A percentile compares a stretch with the other conserved stretches of the same genome.
Conservation (phyloP, 1,140 invertebrate genomes). For the Diorhabda elongata region DNA sequence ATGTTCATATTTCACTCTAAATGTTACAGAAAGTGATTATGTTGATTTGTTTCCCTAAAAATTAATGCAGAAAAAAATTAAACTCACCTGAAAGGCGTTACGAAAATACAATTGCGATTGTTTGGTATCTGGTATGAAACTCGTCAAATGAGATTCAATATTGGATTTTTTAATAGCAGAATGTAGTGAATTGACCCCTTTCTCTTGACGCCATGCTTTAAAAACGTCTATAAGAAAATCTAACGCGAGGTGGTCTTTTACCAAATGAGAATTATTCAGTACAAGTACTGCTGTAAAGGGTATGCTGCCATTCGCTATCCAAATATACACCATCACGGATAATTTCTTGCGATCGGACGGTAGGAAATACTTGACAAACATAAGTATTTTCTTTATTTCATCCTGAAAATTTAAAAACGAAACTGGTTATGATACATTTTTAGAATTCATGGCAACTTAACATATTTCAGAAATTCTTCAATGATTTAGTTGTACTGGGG, state of each 20-base stretch:
- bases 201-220: slow-evolving; percentile 85
- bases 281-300: slow-evolving; percentile 79
- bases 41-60: too few relatives aligned
- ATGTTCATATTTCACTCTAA: too few relatives aligned
- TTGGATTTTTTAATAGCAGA: slow-evolving; percentile 83
- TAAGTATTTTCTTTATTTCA: slow-evolving; percentile 93
- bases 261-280: slow-evolving; percentile 84
- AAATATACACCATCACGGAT: slow-evolving; percentile 88
- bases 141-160: slow-evolving; percentile 82
- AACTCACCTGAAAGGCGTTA: slow-evolving; percentile 21
- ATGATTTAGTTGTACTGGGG: too few relatives aligned
- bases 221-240: slow-evolving; percentile 92
- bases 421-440: too few relatives aligned
- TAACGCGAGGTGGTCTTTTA: slow-evolving; percentile 90
- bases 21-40: too few relatives aligned
- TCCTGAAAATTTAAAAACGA: slow-evolving; percentile 67
- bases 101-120: slow-evolving; percentile 68
- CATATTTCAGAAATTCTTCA: too few relatives aligned
- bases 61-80: too few relatives aligned
- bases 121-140: slow-evolving; percentile 90
- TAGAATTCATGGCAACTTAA: too few relatives aligned
- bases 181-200: slow-evolving; percentile 79
- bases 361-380: slow-evolving; percentile 93
- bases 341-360: slow-evolving; percentile 84
- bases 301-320: slow-evolving; percentile 85